Percentiles rank a stretch among this genome's conserved stretches.
Conservation (phyloP, 2,888 invertebrate genomes). For the Ophioninae sp. region DNA sequence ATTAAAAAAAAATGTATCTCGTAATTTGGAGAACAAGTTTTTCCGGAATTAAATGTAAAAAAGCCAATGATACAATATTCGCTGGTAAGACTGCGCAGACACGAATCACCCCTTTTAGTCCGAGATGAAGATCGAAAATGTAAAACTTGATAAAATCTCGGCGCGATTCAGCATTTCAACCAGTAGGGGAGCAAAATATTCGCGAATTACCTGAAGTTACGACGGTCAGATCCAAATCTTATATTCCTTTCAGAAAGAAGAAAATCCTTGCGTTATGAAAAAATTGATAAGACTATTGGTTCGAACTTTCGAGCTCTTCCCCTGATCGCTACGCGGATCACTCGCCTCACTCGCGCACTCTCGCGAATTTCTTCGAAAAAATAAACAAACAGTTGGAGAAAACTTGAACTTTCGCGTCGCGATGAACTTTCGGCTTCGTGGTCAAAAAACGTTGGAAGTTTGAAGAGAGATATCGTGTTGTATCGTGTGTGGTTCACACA, state of each 20-base stretch:
- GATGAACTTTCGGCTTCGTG: neutral
- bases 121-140: neutral
- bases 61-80: neutral
- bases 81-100: neutral
- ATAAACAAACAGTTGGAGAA: conserved; percentile 3
- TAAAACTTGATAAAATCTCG: neutral
- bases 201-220: neutral
- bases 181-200: neutral
- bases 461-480: conserved; percentile 17
- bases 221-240: neutral
- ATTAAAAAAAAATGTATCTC: too few species aligned
- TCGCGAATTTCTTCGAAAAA: neutral
- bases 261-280: neutral
- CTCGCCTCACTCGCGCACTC: conserved; percentile 23
- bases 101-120: neutral
- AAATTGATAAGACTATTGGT: neutral
- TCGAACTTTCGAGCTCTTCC: neutral
- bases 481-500: conserved; percentile 48
- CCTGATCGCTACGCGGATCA: conserved; percentile 8
- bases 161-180: neutral
- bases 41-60: too few species aligned
- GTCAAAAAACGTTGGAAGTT: conserved; percentile 50
- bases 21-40: too few species aligned
- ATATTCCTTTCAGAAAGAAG: neutral
- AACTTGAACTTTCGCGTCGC: conserved; percentile 40